These are phyloP conservation scores for Ictidomys tridecemlineatus DNA, from an alignment of 2,113 vertebrate genomes.

Conservation along the genomic window DNA sequence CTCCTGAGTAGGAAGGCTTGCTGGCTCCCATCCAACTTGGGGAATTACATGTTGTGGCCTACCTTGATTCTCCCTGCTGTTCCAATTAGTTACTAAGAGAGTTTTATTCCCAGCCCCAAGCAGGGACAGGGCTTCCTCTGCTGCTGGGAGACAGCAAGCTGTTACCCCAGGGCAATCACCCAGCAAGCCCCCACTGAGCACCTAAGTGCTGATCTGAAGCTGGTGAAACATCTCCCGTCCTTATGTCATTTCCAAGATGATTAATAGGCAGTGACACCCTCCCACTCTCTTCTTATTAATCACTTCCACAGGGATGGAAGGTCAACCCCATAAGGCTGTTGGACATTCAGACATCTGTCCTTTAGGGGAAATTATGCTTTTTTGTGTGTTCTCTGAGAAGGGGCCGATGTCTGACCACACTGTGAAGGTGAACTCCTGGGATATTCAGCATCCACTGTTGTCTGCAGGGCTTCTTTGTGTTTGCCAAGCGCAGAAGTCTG, in stretches of 20 bases:
- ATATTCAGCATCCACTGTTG: rapidly evolving
- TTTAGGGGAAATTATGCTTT: not conserved
- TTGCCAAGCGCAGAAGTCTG: not conserved
- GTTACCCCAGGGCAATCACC: not conserved
- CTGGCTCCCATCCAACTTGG: not conserved
- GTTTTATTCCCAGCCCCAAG: not conserved
- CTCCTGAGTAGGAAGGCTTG: not conserved
- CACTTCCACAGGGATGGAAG: not conserved
- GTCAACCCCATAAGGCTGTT: not conserved
- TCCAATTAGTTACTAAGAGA: slow-evolving; percentile 21
- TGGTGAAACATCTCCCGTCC: not conserved
- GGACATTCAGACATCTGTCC: not conserved
- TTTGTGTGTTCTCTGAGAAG: not conserved
- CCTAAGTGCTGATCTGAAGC: not conserved
- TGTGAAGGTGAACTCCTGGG: not conserved
- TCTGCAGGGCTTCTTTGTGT: not conserved
- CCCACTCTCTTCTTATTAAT: not conserved
- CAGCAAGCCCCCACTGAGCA: not conserved
- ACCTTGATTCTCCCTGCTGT: not conserved
- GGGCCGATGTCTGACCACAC: too few relatives aligned
- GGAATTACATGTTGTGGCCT: not conserved
- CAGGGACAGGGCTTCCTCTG: not conserved
- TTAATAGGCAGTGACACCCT: not conserved
- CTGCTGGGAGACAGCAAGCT: not conserved
- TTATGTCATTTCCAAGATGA: not conserved